Evolutionary conservation across 2,797 vertebrate species (phyloP).

Genomic region (Graptemys geographica): DNA sequence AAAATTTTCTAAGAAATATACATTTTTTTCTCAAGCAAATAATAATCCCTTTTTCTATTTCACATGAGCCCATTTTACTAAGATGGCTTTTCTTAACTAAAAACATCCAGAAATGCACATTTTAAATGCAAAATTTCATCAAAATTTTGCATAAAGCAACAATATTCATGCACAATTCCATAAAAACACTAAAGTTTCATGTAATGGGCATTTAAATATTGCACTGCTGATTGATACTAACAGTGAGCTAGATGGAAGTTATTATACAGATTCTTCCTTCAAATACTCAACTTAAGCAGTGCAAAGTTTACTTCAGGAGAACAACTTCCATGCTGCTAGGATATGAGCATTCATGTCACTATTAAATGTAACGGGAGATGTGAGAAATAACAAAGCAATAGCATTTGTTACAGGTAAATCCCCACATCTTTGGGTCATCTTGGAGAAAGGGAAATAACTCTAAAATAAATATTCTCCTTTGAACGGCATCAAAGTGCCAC

Average conservation of each 20-base stretch:
- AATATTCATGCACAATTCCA: neutral
- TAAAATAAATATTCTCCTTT: neutral
- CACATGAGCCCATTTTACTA: neutral
- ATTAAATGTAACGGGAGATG: slow-evolving; percentile 14
- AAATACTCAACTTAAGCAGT: neutral
- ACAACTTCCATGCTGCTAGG: neutral
- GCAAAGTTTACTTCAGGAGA: neutral
- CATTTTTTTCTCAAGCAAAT: neutral
- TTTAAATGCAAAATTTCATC: neutral
- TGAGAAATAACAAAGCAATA: neutral
- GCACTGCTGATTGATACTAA: slow-evolving; percentile 3
- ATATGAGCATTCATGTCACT: neutral
- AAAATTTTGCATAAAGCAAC: neutral
- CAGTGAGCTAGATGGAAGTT: slow-evolving; percentile 24
- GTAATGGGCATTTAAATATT: slow-evolving; percentile 33
- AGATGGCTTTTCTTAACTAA: neutral
- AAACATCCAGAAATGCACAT: neutral
- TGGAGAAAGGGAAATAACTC: neutral
- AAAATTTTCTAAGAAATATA: neutral
- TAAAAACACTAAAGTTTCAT: neutral
- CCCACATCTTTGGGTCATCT: neutral
- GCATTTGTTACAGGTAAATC: neutral
- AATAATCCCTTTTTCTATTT: neutral
- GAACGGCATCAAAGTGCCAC: neutral
- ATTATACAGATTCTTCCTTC: slow-evolving; percentile 18